phyloP scores from a whole-genome alignment of 1,140 invertebrate species.

The Reticulitermes speratus region DNA sequence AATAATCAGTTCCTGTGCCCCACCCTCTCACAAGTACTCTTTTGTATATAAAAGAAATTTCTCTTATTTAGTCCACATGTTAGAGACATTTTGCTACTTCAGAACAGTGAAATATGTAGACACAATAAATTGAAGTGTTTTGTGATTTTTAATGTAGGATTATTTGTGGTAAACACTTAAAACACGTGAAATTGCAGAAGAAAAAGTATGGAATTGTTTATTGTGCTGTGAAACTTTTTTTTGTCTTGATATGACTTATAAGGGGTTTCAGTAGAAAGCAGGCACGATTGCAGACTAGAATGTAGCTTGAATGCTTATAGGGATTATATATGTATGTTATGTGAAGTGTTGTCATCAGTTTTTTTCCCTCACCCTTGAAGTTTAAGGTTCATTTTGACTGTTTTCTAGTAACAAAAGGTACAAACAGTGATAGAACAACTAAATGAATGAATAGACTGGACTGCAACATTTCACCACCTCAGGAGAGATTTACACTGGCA shows the following conservation, averaged over 20 bases:
- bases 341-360: background rate
- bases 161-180: slow-evolving; percentile 3
- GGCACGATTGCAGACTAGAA: background rate
- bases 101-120: background rate
- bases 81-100: slow-evolving; percentile 1
- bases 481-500: background rate
- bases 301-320: background rate
- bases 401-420: background rate
- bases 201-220: slow-evolving; percentile 10
- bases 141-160: slow-evolving; percentile 9
- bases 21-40: background rate
- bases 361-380: background rate
- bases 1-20: background rate
- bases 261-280: background rate
- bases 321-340: background rate
- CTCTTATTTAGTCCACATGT: background rate
- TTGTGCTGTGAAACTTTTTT: background rate
- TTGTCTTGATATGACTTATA: background rate
- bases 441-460: background rate
- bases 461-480: background rate
- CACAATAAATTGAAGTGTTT: background rate
- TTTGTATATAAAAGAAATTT: background rate
- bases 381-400: background rate
- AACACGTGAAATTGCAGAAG: background rate
- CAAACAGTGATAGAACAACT: background rate